Percentiles rank a stretch among this genome's conserved stretches.
phyloP scores from a whole-genome alignment of 2,113 vertebrate genomes.

The Microtus ochrogaster region DNA sequence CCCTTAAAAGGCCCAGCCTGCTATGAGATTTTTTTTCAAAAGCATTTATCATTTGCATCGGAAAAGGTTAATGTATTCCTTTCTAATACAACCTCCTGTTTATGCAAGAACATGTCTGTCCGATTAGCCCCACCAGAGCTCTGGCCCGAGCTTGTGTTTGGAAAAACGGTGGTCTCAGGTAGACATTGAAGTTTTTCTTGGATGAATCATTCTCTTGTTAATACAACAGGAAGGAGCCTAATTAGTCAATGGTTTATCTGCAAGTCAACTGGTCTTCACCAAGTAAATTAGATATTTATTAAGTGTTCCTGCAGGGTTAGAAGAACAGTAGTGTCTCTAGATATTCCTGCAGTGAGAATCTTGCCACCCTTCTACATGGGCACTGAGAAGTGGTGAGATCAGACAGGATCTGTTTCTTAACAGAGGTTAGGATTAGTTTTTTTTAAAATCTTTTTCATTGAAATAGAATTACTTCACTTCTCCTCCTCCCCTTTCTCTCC shows the following conservation, averaged over 20 bases:
- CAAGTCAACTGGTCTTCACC: conserved; percentile 23
- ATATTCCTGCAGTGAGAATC: background rate
- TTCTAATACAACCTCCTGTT: conserved; percentile 57
- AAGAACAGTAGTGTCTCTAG: background rate
- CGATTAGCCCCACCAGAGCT: conserved; percentile 33
- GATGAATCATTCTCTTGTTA: conserved; percentile 32
- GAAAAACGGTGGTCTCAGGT: conserved; percentile 53
- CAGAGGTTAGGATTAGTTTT: background rate
- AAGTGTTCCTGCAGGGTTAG: background rate
- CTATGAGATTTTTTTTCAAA: background rate
- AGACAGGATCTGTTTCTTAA: background rate
- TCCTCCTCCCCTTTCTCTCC: background rate
- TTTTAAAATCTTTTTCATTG: background rate
- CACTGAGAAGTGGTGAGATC: background rate
- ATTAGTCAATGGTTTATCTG: conserved; percentile 32
- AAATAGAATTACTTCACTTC: background rate
- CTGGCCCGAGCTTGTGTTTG: conserved; percentile 30
- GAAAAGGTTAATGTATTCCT: conserved; percentile 71
- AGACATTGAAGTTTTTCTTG: conserved; percentile 51
- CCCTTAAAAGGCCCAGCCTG: conserved; percentile 13
- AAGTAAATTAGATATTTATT: conserved; percentile 22
- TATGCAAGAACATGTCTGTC: conserved; percentile 62
- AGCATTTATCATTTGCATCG: conserved; percentile 54
- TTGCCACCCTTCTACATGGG: background rate
- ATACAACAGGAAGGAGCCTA: conserved; percentile 20